phyloP scores from a whole-genome alignment of 1,140 invertebrate species.

The Lordiphosa collinella region DNA sequence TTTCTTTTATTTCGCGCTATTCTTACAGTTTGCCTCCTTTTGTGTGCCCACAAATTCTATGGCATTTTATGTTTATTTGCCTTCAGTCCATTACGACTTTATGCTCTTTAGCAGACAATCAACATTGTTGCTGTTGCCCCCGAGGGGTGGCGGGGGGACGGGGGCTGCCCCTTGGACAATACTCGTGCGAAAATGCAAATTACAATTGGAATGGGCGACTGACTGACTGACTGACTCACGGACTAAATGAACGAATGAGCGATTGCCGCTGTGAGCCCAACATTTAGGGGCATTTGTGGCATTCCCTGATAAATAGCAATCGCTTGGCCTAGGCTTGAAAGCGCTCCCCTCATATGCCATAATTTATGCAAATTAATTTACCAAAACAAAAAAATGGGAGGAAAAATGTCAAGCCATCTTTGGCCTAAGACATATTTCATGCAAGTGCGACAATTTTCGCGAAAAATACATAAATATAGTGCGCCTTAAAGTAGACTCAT shows the following conservation, averaged over 20 bases:
- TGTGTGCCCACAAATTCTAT: slow-evolving; percentile 72
- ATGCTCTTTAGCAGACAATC: slow-evolving; percentile 77
- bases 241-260: slow-evolving; percentile 46
- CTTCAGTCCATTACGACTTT: slow-evolving; percentile 75
- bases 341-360: slow-evolving; percentile 61
- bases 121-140: slow-evolving; percentile 47
- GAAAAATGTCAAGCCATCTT: slow-evolving; percentile 7
- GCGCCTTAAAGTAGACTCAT: slow-evolving; percentile 71
- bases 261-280: slow-evolving; percentile 51
- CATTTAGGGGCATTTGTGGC: slow-evolving; percentile 45
- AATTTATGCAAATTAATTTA: slow-evolving; percentile 78
- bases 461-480: slow-evolving; percentile 70
- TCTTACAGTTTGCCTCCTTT: slow-evolving; percentile 29
- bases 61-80: slow-evolving; percentile 74
- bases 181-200: slow-evolving; percentile 75
- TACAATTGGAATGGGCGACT: slow-evolving; percentile 31
- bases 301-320: slow-evolving; percentile 55
- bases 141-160: not conserved
- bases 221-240: slow-evolving; percentile 13
- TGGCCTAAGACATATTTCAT: slow-evolving; percentile 51
- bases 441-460: slow-evolving; percentile 68
- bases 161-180: slow-evolving; percentile 33
- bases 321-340: slow-evolving; percentile 52
- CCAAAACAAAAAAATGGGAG: slow-evolving; percentile 19
- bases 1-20: slow-evolving; percentile 4